Conservation (phyloP, 2,797 vertebrate species). For the Tangara arthus region DNA sequence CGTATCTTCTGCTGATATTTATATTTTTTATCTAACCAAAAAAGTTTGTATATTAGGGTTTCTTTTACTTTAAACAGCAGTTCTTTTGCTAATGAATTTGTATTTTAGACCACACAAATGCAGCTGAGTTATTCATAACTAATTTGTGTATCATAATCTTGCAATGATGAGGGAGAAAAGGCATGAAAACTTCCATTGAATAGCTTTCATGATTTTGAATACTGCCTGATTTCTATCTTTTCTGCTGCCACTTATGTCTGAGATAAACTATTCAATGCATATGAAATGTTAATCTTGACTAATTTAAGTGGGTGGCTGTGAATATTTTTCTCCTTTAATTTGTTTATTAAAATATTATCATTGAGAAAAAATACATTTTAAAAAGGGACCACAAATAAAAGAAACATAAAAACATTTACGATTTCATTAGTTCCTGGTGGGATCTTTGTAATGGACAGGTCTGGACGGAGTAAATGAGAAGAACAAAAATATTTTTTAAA, state of each 20-base stretch:
- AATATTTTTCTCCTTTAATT: not conserved
- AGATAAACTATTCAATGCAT: conserved; percentile 37
- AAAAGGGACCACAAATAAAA: not conserved
- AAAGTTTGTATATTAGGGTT: not conserved
- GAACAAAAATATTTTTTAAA: conserved; percentile 16
- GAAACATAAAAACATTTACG: not conserved
- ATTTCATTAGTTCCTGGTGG: conserved; percentile 8
- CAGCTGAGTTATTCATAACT: conserved; percentile 53
- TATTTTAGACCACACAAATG: conserved; percentile 30
- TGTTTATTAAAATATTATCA: not conserved
- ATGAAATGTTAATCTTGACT: conserved; percentile 37
- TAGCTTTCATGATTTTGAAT: conserved; percentile 15
- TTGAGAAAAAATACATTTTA: not conserved
- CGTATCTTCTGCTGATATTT: accelerated
- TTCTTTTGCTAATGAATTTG: not conserved
- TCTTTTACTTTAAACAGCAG: conserved; percentile 30
- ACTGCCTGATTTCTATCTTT: conserved; percentile 14
- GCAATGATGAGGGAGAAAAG: not conserved
- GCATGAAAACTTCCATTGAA: conserved; percentile 20
- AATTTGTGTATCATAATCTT: conserved; percentile 52
- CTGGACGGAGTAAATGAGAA: conserved; percentile 29
- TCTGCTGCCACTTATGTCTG: conserved; percentile 23
- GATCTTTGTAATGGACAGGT: conserved; percentile 15
- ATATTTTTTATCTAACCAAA: not conserved
- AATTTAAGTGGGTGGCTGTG: not conserved